Conservation (phyloP, 2,797 vertebrate species). For the Cossypha dichroa region DNA sequence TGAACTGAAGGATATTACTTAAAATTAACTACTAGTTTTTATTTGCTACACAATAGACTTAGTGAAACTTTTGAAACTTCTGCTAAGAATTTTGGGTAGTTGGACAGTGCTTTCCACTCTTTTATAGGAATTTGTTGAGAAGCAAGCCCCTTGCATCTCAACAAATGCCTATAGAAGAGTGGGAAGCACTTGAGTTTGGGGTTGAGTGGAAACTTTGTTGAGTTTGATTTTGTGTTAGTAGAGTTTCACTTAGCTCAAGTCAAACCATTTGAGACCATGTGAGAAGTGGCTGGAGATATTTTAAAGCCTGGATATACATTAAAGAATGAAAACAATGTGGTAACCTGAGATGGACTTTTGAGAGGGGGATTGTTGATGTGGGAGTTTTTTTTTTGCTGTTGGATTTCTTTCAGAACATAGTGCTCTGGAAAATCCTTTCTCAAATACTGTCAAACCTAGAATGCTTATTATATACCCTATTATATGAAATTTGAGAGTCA, state of each 20-base stretch:
- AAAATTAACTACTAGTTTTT: neutral
- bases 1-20: neutral
- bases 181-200: no score
- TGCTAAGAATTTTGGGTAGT: neutral
- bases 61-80: neutral
- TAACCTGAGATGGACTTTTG: neutral
- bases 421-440: neutral
- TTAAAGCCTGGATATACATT: neutral
- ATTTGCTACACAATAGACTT: neutral
- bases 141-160: neutral
- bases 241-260: neutral
- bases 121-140: neutral
- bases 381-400: rapidly evolving
- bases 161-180: no score
- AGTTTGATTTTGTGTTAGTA: neutral
- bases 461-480: neutral
- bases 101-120: neutral
- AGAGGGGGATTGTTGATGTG: rapidly evolving
- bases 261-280: neutral
- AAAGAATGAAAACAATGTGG: neutral
- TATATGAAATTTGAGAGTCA: neutral
- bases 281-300: neutral
- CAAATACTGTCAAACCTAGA: neutral
- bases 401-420: neutral
- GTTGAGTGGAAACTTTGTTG: no score